These are phyloP conservation scores for Desmophyllum pertusum DNA, from an alignment of 92 coral and sea anemone species.

Conservation along the genomic window DNA sequence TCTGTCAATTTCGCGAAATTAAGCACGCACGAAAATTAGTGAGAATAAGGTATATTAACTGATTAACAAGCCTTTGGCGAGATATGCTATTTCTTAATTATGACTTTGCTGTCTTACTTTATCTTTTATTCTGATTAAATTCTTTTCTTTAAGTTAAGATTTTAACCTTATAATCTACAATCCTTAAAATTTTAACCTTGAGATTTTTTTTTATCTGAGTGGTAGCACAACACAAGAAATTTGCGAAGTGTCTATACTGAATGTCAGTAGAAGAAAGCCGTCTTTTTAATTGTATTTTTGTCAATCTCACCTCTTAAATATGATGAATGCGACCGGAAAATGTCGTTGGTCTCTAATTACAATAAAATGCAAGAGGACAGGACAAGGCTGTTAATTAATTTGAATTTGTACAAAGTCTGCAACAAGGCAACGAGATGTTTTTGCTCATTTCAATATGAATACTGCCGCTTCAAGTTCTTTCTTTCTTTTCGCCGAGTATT, in stretches of 20 bases:
- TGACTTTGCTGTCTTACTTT: neutral
- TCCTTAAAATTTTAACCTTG: neutral
- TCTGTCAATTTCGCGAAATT: too few relatives aligned
- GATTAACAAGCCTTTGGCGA: neutral
- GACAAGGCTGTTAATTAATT: constrained; percentile 24
- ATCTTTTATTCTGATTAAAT: neutral
- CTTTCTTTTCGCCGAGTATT: constrained; percentile 6
- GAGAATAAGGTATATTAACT: too few relatives aligned
- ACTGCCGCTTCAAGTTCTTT: neutral
- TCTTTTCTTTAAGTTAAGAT: too few relatives aligned
- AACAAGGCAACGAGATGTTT: neutral
- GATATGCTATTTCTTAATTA: neutral
- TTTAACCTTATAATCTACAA: too few relatives aligned
- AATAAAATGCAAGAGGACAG: neutral
- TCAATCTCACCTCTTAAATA: neutral
- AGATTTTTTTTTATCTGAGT: too few relatives aligned
- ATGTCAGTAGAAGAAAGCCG: neutral
- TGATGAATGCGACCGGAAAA: neutral
- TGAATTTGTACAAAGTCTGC: constrained; percentile 3
- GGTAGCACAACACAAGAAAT: too few relatives aligned
- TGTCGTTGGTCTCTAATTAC: neutral
- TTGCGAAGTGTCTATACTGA: neutral
- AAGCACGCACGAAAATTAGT: too few relatives aligned
- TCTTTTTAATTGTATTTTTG: neutral
- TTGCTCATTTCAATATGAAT: constrained; percentile 41